A percentile compares a stretch with the other conserved stretches of the same genome.
These are phyloP conservation scores for Anorthoa munda DNA, from an alignment of 2,888 invertebrate species.

Conservation along the genomic window DNA sequence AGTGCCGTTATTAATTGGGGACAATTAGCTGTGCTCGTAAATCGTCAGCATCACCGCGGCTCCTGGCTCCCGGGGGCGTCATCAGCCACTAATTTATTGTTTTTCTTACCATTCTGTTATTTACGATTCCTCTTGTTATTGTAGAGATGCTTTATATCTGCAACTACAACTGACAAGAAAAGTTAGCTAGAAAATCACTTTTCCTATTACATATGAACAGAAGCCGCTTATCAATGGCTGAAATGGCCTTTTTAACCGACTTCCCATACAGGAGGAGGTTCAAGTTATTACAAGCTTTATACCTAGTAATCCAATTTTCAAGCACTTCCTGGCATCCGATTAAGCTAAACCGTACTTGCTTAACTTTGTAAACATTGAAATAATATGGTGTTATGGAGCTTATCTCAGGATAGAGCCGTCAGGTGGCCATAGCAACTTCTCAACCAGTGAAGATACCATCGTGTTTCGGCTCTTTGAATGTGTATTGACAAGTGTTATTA, in stretches of 20 bases:
- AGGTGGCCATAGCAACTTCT: no score
- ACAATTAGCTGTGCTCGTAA: conserved; percentile 84
- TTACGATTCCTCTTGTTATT: conserved; percentile 25
- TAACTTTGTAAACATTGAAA: no score
- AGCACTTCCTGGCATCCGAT: no score
- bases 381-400: no score
- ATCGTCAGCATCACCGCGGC: conserved; percentile 74
- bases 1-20: conserved; percentile 78
- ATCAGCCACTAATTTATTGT: conserved; percentile 83
- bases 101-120: conserved; percentile 73
- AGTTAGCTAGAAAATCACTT: not conserved
- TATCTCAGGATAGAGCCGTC: no score
- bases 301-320: no score
- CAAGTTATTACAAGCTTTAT: no score
- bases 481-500: no score
- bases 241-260: not conserved
- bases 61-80: conserved; percentile 81
- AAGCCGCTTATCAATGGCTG: not conserved
- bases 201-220: not conserved
- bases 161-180: conserved; percentile 1
- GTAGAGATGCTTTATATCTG: not conserved
- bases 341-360: no score
- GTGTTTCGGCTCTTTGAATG: no score
- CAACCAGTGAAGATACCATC: no score
- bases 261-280: no score